Percentiles rank a stretch among this genome's conserved stretches.
These are phyloP conservation scores for Macrostomum cliftonense DNA, from an alignment of 2,888 invertebrate genomes.

Conservation along the genomic window DNA sequence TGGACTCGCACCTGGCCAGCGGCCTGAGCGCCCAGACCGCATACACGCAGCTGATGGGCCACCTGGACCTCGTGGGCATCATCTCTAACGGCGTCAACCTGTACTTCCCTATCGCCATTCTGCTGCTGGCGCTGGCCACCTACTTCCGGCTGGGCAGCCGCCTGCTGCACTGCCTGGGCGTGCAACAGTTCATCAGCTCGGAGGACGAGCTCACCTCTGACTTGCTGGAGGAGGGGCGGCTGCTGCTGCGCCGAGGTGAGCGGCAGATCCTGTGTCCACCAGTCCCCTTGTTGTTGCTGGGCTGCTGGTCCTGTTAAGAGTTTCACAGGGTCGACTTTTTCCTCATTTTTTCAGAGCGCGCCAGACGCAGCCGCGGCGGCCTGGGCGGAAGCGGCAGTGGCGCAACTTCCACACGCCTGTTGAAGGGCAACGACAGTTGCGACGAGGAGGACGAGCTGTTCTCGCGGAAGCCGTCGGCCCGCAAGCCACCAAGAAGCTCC, in stretches of 20 bases:
- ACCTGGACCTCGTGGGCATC: constrained; percentile 90
- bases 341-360: too few relatives aligned
- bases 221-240: constrained; percentile 74
- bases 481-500: too few relatives aligned
- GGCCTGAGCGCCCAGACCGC: constrained; percentile 50
- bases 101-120: constrained; percentile 90
- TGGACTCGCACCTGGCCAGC: constrained; percentile 71
- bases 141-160: constrained; percentile 80
- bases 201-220: constrained; percentile 70
- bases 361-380: too few relatives aligned
- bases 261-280: too few relatives aligned
- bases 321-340: too few relatives aligned
- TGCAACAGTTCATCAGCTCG: constrained; percentile 81
- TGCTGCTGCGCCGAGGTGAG: constrained; percentile 66
- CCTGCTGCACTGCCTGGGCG: constrained; percentile 60
- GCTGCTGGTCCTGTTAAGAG: too few relatives aligned
- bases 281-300: too few relatives aligned
- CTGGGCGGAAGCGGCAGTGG: too few relatives aligned
- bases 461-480: too few relatives aligned
- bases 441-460: too few relatives aligned
- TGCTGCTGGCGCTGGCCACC: constrained; percentile 74
- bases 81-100: constrained; percentile 95
- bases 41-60: constrained; percentile 93
- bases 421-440: too few relatives aligned
- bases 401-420: too few relatives aligned